Evolutionary conservation across 2,113 vertebrate species (phyloP), one percentile per base, ranked within the genome.

Genomic region (Colaptes auratus): DNA sequence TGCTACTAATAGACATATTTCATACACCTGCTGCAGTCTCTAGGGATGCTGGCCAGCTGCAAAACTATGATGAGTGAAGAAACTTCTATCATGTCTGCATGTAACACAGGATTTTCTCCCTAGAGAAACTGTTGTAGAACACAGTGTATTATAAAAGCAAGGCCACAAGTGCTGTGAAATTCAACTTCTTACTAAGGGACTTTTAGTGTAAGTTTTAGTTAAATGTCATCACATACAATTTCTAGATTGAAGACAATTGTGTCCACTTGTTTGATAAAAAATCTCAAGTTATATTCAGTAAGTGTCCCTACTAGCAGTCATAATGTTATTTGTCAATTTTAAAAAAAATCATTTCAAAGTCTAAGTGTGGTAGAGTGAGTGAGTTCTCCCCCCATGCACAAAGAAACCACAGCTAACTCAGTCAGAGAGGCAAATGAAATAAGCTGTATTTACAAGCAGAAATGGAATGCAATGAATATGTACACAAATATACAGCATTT

Each of bases 31-130:
- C 56, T 39, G 39, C 42, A 72, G 55, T 95, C 85, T 52, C 89
- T 28, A 74, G 89, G 88, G 87, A 94, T 86, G 85, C 78, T 82
- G 84, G 84, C 64, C 27, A 91, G 90, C 89, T 93, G 91, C 75
- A 89, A 94, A 78, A 73, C 71, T 83, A 88, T 42, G 30, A 95
- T 88, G 86, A 92, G 84, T 95, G 46, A 89, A 48, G 52, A 95
- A 94, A 89, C 50, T 95, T 96, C 86, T 84, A 36, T 88, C 93
- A 79, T 86, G 85, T 75, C 88, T 31, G 0, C 75, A 69, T 56
- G 67, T 92, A 96, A 96, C 90, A 91, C 76, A 70, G 90, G 82
- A 90, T 81, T 95, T 95, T 97, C 80, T 95, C 93, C 58, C 94
- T 74, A 78, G 96, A 94, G 88, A 96, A 89, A 21, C 39, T 75